Base-by-base conservation (phyloP, 2,888 invertebrate genomes). In the Eupsilia transversa region DNA sequence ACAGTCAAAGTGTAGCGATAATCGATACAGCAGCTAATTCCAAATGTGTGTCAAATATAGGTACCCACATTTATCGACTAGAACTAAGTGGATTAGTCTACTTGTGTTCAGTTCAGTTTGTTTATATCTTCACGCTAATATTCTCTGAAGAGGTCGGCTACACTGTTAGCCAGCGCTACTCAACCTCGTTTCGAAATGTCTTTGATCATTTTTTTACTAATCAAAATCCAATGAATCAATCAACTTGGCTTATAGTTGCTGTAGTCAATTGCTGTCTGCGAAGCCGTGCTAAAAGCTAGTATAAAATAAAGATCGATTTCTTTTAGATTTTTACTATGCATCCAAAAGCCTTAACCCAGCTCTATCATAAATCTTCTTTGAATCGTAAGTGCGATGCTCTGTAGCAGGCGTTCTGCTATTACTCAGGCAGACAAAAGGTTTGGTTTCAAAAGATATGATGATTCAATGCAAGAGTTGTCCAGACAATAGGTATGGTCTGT, bases 41-140 rank as follows among this genome's bases (percentile, higher is more conserved):
- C 41, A 61, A 77, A 82, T 77, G 66, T 71, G 66, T 78, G 83
- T 77, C 63, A 82, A 72, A 78, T 72, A 59, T 54, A 82, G 46
- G 33, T 77, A 63, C 30, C 20, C n/a, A 61, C 61, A 2, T 12
- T 59, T 46, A 56, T 69, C 23, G 41, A 38, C 27, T 35, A 57
- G 49, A 38, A 54, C 56, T 67, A 80, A 80, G 43, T 77, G 66
- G 66, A 80, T 80, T 82, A 67, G 83, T 67, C 52, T 43, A 71
- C 12, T 33, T 17, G 23, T 46, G 63, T 43, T 35, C 63, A 49
- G 14, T 54, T 33, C 17, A 12, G 30, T 52, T 23, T 65, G 49
- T 70, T 77, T 56, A 60, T 65, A 46, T 52, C 41, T 65, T 52
- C 30, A 81, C 14, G 54, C 12, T 54, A 27, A 77, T 35, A 61